phyloP scores from a whole-genome alignment of 1,140 invertebrate species.

The Phortica variegata region DNA sequence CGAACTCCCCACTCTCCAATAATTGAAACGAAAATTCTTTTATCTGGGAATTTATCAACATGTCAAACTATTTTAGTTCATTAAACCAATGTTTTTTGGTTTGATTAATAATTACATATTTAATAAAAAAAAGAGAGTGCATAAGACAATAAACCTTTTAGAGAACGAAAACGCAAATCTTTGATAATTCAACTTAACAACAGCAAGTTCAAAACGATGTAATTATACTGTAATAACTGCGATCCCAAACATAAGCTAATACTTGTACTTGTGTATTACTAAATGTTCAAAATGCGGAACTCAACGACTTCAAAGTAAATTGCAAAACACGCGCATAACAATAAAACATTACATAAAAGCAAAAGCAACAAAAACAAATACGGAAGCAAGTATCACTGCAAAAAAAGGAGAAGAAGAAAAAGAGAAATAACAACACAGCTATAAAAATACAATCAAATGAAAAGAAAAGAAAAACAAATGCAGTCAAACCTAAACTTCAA shows the following conservation, averaged over 20 bases:
- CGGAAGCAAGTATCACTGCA: conserved; percentile 36
- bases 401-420: conserved; percentile 11
- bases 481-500: conserved; percentile 41
- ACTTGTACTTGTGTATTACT: too few relatives aligned
- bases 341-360: background rate
- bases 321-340: background rate
- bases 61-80: too few relatives aligned
- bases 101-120: conserved; percentile 5
- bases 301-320: background rate
- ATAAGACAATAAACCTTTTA: background rate
- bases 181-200: too few relatives aligned
- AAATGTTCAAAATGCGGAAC: background rate
- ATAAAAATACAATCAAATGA: conserved; percentile 8
- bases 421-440: background rate
- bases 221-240: too few relatives aligned
- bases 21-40: too few relatives aligned
- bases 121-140: background rate
- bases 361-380: conserved; percentile 4
- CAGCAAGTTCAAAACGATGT: too few relatives aligned
- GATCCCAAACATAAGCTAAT: too few relatives aligned
- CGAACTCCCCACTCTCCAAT: too few relatives aligned
- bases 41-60: too few relatives aligned
- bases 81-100: conserved; percentile 15
- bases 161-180: too few relatives aligned
- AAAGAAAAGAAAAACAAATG: conserved; percentile 3